A percentile compares a stretch with the other conserved stretches of the same genome.
Conservation (phyloP, 2,113 vertebrate species). For the Sebastes fasciatus region DNA sequence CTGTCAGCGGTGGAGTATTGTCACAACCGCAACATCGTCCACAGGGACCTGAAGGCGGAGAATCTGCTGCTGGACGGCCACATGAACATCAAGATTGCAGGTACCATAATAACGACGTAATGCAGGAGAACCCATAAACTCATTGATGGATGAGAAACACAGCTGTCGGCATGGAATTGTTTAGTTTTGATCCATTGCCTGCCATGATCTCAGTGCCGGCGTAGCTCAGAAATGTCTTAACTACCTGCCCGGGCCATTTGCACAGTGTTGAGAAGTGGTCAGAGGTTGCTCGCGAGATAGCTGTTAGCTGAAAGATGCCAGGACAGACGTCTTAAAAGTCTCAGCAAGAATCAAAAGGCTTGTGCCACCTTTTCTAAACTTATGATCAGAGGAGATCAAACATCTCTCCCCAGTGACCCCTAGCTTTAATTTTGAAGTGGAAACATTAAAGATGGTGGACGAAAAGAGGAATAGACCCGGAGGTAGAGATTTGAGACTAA, state of each 20-base stretch:
- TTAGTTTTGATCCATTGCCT: conserved; percentile 44
- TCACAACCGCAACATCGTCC: conserved; percentile 94
- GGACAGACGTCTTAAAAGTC: conserved; percentile 3
- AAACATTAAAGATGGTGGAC: conserved; percentile 21
- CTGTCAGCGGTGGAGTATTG: conserved; percentile 97
- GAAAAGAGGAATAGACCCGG: conserved; percentile 10
- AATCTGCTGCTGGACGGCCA: conserved; percentile 95
- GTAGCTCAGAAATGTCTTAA: conserved; percentile 60
- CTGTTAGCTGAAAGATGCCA: conserved; percentile 38
- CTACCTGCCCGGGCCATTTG: conserved; percentile 53
- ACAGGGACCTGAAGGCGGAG: conserved; percentile 97
- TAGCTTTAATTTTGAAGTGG: conserved; percentile 16
- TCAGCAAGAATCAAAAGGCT: conserved; percentile 1
- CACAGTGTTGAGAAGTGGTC: conserved; percentile 51
- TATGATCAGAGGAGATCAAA: conserved; percentile 16
- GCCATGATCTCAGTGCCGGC: conserved; percentile 38
- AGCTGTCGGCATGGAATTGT: conserved; percentile 4
- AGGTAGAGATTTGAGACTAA: conserved; percentile 49
- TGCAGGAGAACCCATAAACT: not conserved
- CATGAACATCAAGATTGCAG: conserved; percentile 99
- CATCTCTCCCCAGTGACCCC: not conserved
- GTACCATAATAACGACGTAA: conserved; percentile 74
- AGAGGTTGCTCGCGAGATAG: conserved; percentile 29
- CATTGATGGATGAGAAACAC: conserved; percentile 21
- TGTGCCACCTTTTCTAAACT: conserved; percentile 9